Percentiles rank a stretch among this genome's conserved stretches.
phyloP scores from a whole-genome alignment of 2,888 invertebrate genomes.

The Empis stercorea region DNA sequence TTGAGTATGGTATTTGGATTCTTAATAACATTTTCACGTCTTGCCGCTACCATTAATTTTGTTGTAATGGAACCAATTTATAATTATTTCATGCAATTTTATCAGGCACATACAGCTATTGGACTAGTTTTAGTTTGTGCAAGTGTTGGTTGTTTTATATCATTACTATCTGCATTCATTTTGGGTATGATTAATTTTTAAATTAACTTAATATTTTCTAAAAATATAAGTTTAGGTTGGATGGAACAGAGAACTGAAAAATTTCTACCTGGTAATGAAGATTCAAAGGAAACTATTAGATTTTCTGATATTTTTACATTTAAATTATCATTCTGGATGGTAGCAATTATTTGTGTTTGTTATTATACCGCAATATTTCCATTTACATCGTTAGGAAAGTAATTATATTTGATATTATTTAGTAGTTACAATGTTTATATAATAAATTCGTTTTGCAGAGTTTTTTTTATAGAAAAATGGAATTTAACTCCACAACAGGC shows the following conservation, averaged over 20 bases:
- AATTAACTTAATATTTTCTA: no score
- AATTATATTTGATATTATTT: no score
- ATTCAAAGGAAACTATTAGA: conserved; percentile 49
- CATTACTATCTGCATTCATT: conserved; percentile 66
- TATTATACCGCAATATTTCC: conserved; percentile 96
- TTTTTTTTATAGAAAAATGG: conserved; percentile 80
- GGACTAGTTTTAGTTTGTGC: conserved; percentile 67
- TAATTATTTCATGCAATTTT: conserved; percentile 52
- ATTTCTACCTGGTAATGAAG: conserved; percentile 52
- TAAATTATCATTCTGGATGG: conserved; percentile 75
- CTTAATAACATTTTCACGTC: conserved; percentile 85
- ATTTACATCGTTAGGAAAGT: conserved; percentile 91
- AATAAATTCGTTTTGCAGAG: no score
- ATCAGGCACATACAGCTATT: conserved; percentile 53
- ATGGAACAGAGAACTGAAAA: conserved; percentile 80
- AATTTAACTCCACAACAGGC: conserved; percentile 57
- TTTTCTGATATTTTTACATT: conserved; percentile 70
- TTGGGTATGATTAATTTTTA: conserved; percentile 31
- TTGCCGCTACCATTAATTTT: conserved; percentile 92
- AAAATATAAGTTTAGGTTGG: conserved; percentile 45
- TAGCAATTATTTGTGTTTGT: conserved; percentile 81
- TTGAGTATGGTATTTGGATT: conserved; percentile 97
- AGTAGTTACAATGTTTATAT: no score
- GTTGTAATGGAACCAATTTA: conserved; percentile 88
- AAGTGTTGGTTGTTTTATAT: conserved; percentile 64